Base-by-base conservation (phyloP, 1,140 invertebrate genomes). In the Cyclina sinensis region DNA sequence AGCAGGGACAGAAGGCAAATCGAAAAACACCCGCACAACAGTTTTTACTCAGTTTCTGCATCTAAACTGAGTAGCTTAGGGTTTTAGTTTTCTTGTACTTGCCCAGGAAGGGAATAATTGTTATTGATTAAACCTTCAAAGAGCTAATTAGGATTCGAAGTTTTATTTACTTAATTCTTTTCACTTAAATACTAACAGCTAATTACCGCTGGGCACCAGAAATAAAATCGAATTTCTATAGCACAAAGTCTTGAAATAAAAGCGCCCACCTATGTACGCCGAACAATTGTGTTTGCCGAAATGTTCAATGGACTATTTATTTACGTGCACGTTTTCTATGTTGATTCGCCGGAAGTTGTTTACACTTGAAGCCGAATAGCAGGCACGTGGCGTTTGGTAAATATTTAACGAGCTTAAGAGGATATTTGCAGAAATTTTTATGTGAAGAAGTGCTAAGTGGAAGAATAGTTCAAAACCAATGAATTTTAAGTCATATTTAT, bases 311-410 rank as follows among this genome's bases (percentile, higher is more conserved):
- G 35, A 83, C 80, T 83, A 68, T 83, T 83, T 83, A 59, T 83
- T 83, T 51, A 59, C 59, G 80, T 46, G 80, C 80, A 83, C 80
- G 37, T 35, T 68, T 68, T 83, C 32, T 83, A 59, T 83, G 80
- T 83, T 46, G 27, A 46, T 68, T 59, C 57, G 43, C 57, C 80
- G 80, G 80, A 83, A 83, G 80, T 83, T 65, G 80, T 83, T 83
- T 65, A 83, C 51, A 16, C 80, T 30, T 54, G 24, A 54, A 59
- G 46, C 11, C 32, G 54, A 80, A 80, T 57, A 80, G 78, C 54
- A 35, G 78, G 78, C 78, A 80, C 78, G 78, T 70, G 65, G 65
- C 32, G 65, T 70, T 37, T n/a, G 14, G 65, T 70, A 70, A 70
- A 70, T 70, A 70, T 70, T 70, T 70, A 70, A 70, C 65, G 21